Evolutionary conservation across 2,888 invertebrate genomes (phyloP), one percentile per base, ranked within the genome.

Genomic region (Nemapogon koenigi): DNA sequence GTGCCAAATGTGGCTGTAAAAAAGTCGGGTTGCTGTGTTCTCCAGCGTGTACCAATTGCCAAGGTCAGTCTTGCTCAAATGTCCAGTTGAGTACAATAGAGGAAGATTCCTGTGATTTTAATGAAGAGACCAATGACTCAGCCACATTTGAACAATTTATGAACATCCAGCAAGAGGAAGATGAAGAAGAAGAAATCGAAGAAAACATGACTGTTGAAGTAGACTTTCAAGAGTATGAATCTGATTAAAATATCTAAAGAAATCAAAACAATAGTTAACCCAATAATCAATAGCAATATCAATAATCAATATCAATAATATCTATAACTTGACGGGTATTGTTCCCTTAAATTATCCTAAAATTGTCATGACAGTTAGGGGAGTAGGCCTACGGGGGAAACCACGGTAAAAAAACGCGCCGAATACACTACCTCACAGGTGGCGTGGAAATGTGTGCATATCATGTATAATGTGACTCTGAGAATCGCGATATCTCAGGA

Each of bases 221-320:
- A 27, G 39, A 39, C 39, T 39, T 39, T 39, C 27, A 39, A 39
- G 33, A 39, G 35, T 39, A 35, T 39, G 39, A 39, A 39, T 39
- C 35, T 28, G 28, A 35, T 35, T 18, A 35, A 35, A 39, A 35
- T 35, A 39, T 39, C 39, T 16, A 17, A 39, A 35, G 28, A 35
- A 33, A 26, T 27, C 35, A 39, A 19, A 35, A 39, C 29, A 28
- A 35, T 19, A 39, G 35, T 29, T 35, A 39, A 39, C 16, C 33
- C 38, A 38, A 38, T 33, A 38, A 32, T 26, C 33, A 38, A 38
- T 33, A 38, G 15, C 32, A 38, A 38, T 38, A 38, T 37, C 37
- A 29, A 37, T 37, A 37, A 16, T 27, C 27, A 37, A n/a, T n/a
- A n/a, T n/a, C n/a, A 11, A 22, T 38, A 13, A 38, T 19, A 15